Base-by-base conservation (phyloP, 2,113 vertebrate species). In the Halichoeres trimaculatus region DNA sequence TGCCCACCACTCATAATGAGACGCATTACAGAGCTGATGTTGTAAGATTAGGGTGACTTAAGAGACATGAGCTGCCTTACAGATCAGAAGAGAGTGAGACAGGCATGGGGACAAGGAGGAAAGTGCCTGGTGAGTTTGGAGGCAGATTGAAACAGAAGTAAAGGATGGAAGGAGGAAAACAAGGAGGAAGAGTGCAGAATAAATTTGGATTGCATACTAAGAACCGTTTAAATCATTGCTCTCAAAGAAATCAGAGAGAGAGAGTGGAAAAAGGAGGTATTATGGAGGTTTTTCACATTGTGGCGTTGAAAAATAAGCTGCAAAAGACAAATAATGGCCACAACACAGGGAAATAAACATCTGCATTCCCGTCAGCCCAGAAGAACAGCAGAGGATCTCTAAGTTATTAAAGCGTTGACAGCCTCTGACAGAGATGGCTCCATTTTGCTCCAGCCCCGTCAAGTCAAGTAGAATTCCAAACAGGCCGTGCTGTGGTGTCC, bases 11-110 rank as follows among this genome's bases (percentile, higher is more conserved):
- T 86, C 85, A 88, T 93, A 93, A 93, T 92, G 89, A 93, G 90
- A 64, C 41, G 73, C 85, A 92, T 93, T 93, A 94, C 84, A 80
- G 78, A 87, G 82, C 88, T 86, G 91, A 93, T 94, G 91, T 90
- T 85, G 83, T 90, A 78, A 91, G 92, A 93, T 92, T 92, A 91
- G 74, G 79, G 64, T 59, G 89, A 90, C 57, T 92, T 91, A 86
- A 78, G 77, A 82, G 85, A 86, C 78, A 61, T 19, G 65, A 80
- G 78, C 59, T 50, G 77, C 71, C 53, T 86, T 53, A 78, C 43
- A 67, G 75, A 88, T 74, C 56, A 57, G 62, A 58, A 51, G 54
- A 57, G 43, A 54, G 34, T 0, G 47, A 40, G 24, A 24, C 52
- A 26, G 41, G 34, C 26, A 8, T 47, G 19, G 22, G 30, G 43